Percentiles rank a stretch among this genome's conserved stretches.
Conservation (phyloP, 2,797 vertebrate species). For the Nyctalus aviator region DNA sequence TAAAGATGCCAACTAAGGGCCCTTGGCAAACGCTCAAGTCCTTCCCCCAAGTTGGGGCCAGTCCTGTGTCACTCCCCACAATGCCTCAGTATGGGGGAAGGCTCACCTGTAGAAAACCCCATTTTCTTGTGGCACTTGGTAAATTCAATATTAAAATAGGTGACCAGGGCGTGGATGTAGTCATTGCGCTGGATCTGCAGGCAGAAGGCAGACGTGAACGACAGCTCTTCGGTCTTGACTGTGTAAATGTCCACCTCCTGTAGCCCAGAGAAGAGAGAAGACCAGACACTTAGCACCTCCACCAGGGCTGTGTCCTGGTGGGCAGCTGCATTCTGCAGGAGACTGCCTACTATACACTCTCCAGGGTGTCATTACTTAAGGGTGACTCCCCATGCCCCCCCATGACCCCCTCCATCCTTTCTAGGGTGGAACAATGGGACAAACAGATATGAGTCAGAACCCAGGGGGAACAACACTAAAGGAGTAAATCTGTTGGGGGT, state of each 20-base stretch:
- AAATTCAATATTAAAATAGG: conserved; percentile 99
- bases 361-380: not conserved
- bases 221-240: conserved; percentile 95
- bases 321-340: not conserved
- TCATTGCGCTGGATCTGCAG: conserved; percentile 98
- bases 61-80: not conserved
- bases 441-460: not conserved
- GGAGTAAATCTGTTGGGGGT: not conserved
- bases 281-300: not conserved
- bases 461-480: not conserved
- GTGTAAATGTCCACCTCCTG: conserved; percentile 99
- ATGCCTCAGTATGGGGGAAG: not conserved
- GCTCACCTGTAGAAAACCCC: conserved; percentile 96
- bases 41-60: not conserved
- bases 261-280: conserved; percentile 71
- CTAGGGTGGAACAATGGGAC: not conserved
- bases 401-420: not conserved
- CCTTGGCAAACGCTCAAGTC: not conserved
- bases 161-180: conserved; percentile 97
- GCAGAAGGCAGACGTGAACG: conserved; percentile 96
- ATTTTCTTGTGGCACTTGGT: conserved; percentile 99
- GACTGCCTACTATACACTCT: not conserved
- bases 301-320: not conserved
- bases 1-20: not conserved
- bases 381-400: not conserved